Evolutionary conservation across 2,888 invertebrate species (phyloP), one percentile per base, ranked within the genome.

Genomic region (Zeuzera pyrina): DNA sequence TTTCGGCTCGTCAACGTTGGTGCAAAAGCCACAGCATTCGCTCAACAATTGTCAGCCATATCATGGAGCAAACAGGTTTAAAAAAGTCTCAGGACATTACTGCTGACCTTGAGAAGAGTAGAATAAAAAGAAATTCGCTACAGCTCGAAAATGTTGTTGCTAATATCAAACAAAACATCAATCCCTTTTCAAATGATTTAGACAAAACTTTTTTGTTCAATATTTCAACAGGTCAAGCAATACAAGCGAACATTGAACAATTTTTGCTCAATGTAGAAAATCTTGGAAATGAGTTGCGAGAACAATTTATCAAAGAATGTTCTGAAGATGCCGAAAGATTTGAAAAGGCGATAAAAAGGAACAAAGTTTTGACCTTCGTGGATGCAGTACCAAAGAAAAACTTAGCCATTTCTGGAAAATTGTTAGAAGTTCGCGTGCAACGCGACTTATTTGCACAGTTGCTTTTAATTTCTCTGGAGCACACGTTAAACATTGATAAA

Each of bases 1-100:
- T 48, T 29, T 44, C 41, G 5, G 43, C 44, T 22, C 40, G 44
- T 30, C 44, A 48, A 30, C 39, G 42, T 7, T 45, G 44, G 43
- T 23, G 23, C 23, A 23, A 23, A 26, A 38, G 24, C 32, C 38
- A 38, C 14, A 15, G 30, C 11, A 16, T 21, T 15, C 33, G 38
- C 26, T 21, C 38, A 5, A 12, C 16, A 30, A 35, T 38, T 15
- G 32, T 35, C 15, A 26, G 26, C 3, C 29, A 31, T 16, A 30
- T 38, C n/a, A 12, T 32, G 15, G 25, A 11, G n/a, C 14, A 10
- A 6, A 26, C 32, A 22, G 30, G 29, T 12, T 11, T 38, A 7
- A 25, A 24, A 12, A 35, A 29, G 13, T 22, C 22, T 6, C 28
- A 36, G n/a, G 36, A 34, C 19, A 26, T 36, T 15, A 23, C 36